Evolutionary conservation across 2,888 invertebrate genomes (phyloP).

Genomic region (Eurytoma adleriae): DNA sequence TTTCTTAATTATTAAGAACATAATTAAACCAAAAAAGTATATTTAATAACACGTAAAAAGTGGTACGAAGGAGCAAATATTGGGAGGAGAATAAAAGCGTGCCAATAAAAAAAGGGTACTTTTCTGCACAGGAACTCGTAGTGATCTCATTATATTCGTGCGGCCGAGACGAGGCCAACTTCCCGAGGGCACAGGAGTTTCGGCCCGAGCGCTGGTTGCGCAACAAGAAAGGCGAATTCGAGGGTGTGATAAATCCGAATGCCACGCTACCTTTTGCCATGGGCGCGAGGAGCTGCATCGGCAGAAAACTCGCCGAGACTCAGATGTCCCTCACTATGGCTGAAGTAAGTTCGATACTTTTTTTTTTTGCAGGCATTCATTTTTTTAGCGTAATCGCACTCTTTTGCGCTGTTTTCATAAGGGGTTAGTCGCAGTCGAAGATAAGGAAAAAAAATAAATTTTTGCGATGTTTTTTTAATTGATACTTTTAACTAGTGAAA

Average conservation of each 20-base stretch:
- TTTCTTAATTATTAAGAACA: too few species aligned
- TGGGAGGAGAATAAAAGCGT: too few species aligned
- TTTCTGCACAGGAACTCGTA: slow-evolving; percentile 82
- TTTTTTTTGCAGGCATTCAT: not conserved
- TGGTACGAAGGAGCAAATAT: too few species aligned
- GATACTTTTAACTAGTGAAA: too few species aligned
- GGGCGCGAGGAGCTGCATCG: slow-evolving; percentile 90
- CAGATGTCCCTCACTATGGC: slow-evolving; percentile 84
- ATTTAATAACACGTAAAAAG: too few species aligned
- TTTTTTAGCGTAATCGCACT: not conserved
- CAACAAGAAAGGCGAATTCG: slow-evolving; percentile 76
- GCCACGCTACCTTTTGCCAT: slow-evolving; percentile 90
- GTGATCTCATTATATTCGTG: slow-evolving; percentile 91
- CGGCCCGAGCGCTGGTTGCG: slow-evolving; percentile 88
- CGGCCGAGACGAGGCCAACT: slow-evolving; percentile 84
- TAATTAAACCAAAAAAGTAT: too few species aligned
- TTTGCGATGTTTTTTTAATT: too few species aligned
- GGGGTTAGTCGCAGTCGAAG: too few species aligned
- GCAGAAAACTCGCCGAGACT: slow-evolving; percentile 86
- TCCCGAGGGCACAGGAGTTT: slow-evolving; percentile 83
- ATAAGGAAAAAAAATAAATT: too few species aligned
- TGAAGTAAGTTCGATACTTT: slow-evolving; percentile 77
- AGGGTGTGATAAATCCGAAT: slow-evolving; percentile 79
- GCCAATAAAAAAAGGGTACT: not conserved
- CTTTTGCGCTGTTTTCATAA: too few species aligned